Base-by-base conservation (phyloP, 1,140 invertebrate species). In the Brachionus manjavacas region DNA sequence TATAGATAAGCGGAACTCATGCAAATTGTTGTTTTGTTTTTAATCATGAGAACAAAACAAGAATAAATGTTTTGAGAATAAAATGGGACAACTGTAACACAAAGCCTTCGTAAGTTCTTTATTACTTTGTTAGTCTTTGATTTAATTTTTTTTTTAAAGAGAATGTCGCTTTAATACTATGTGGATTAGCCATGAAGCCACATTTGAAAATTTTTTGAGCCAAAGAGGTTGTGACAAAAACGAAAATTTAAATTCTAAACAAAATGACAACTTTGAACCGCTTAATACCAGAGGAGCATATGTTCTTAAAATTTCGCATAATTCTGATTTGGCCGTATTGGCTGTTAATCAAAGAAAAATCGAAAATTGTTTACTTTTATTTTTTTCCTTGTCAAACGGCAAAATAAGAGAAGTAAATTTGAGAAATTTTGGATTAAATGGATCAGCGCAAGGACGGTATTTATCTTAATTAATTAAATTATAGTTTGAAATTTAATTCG, bases 311-410 rank as follows among this genome's bases (percentile, higher is more conserved):
- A 87, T 88, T 70, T 86, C 87, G 7, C 85, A 86, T 79, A 87
- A 87, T 86, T 87, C 87, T 55, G 87, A 88, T 85, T 85, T 89
- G 11, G 81, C 89, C 16, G 88, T 88, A 23, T 85, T 89, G 20
- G 89, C 87, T 70, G 86, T 87, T 68, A 89, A 89, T 85, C 88
- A 89, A 85, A 88, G 86, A 41, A 85, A 84, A 66, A 86, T 87
- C 4, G 41, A 85, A 39, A 78, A 86, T 16, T 88, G 86, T 16
- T 85, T 86, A 39, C 85, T 89, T 74, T 72, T 88, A 55, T 89
- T 87, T 86, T 84, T 88, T 35, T 88, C 88, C 8, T 85, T 87
- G 11, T 84, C 88, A 16, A 88, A 86, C 52, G 87, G 88, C 60
- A 87, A 87, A 41, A 85, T 88, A 8, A 84, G 87, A 14, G 85